phyloP scores from a whole-genome alignment of 2,113 vertebrate genomes.

The Barnardius zonarius region DNA sequence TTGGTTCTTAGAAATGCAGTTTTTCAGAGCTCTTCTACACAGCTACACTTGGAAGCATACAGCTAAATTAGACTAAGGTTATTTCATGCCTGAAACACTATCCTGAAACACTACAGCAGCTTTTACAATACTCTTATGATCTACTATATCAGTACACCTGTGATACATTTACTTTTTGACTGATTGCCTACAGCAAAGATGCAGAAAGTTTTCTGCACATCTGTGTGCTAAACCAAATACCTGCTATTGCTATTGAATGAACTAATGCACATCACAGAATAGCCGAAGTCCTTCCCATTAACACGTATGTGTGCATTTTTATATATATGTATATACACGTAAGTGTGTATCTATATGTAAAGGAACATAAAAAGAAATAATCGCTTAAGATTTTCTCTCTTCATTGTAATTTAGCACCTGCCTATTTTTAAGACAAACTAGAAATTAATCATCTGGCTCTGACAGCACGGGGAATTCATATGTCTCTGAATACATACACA shows the following conservation, averaged over 20 bases:
- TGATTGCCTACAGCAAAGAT: not conserved
- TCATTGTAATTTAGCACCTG: not conserved
- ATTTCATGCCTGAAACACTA: constrained; percentile 1
- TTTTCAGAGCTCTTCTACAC: not conserved
- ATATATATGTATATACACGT: not conserved
- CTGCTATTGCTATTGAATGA: not conserved
- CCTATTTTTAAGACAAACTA: not conserved
- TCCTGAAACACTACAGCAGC: not conserved
- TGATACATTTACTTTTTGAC: not conserved
- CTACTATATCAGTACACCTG: not conserved
- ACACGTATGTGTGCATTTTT: too few species aligned
- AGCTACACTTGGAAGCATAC: not conserved
- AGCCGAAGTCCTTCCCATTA: not conserved
- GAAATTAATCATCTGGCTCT: not conserved
- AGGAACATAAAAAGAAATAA: not conserved
- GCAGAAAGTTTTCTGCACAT: not conserved
- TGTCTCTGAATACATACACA: not conserved
- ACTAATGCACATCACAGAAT: not conserved
- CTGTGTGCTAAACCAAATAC: not conserved
- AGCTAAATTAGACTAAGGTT: not conserved
- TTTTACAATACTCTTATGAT: not conserved
- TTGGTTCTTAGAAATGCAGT: not conserved
- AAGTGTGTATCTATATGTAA: not conserved
- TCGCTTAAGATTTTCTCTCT: not conserved
- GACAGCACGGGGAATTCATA: not conserved